Base-by-base conservation (phyloP, 2,113 vertebrate species). In the Chlorocebus sabaeus region DNA sequence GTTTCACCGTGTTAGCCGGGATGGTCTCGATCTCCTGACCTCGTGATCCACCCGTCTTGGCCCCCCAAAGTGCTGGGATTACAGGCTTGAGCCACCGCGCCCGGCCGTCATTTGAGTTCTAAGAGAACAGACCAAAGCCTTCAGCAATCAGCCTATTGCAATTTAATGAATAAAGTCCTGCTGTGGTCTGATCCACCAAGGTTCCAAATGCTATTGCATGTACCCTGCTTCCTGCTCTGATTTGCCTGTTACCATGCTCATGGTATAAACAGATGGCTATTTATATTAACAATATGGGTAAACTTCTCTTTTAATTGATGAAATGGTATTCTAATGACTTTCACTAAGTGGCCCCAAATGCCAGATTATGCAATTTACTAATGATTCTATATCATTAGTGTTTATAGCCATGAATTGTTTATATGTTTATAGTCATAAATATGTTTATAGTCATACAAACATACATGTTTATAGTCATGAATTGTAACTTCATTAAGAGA, bases 101-200 rank as follows among this genome's bases (percentile, higher is more conserved):
- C 38, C 38, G 38, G 38, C 38, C 38, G 38, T 81, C 85, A 92
- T 68, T 93, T 82, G 23, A 82, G 89, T 97, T 83, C 88, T 97
- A 95, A 98, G 88, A 97, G 57, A 57, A 98, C 88, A 97, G 64
- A 64, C 40, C 72, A 98, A 84, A 35, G 59, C 72, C 73, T 95
- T 96, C 80, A 95, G 43, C 75, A 96, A 96, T 97, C 57, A 93
- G 72, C 16, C 40, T 57, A 75, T 48, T 87, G 83, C 92, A 93
- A 98, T 84, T 96, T 97, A 98, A 97, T 98, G 98, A 97, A 97
- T 94, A 90, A 93, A 97, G 98, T 98, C n/a, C 40, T 91, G 80
- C 84, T 97, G 40, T 14, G 43, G 4, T 92, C 22, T 97, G 59
- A 98, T 97, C 93, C 96, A 48, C 82, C 95, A 72, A 93, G 90